Percentiles rank a stretch among this genome's conserved stretches.
Evolutionary conservation across 2,888 invertebrate genomes (phyloP).

Genomic region (Julus scandinavius): DNA sequence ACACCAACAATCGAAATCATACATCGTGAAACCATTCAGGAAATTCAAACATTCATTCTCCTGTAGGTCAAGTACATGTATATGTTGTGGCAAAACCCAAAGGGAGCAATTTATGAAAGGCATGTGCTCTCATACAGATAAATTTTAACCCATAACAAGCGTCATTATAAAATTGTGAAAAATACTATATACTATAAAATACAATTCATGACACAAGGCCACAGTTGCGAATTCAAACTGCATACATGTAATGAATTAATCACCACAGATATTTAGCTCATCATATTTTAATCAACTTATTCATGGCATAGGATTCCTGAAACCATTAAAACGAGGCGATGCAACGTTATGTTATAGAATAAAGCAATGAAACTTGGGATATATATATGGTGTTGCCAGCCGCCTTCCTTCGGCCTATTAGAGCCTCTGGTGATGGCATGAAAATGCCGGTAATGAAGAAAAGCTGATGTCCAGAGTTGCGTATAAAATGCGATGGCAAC

Average conservation of each 20-base stretch:
- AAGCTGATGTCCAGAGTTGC: constrained; percentile 1
- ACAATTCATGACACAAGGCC: no score
- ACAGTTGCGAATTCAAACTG: no score
- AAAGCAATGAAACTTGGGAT: neutral
- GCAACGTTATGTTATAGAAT: no score
- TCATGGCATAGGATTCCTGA: no score
- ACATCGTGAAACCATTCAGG: neutral
- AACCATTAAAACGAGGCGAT: no score
- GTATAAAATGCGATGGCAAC: constrained; percentile 10
- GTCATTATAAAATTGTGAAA: no score
- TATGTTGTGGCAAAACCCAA: neutral
- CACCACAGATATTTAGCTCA: no score
- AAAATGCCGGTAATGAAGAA: constrained; percentile 6
- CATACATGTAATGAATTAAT: no score
- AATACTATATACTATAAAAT: no score
- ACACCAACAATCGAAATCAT: neutral
- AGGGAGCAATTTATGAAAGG: neutral
- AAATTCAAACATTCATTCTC: neutral
- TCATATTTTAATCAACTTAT: no score
- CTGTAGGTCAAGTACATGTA: neutral
- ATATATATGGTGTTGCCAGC: neutral
- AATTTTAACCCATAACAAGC: no score
- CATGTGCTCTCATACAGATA: no score
- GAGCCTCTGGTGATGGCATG: neutral
- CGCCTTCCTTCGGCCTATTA: neutral